Base-by-base conservation (phyloP, 2,888 invertebrate species). In the Linyphia triangularis region DNA sequence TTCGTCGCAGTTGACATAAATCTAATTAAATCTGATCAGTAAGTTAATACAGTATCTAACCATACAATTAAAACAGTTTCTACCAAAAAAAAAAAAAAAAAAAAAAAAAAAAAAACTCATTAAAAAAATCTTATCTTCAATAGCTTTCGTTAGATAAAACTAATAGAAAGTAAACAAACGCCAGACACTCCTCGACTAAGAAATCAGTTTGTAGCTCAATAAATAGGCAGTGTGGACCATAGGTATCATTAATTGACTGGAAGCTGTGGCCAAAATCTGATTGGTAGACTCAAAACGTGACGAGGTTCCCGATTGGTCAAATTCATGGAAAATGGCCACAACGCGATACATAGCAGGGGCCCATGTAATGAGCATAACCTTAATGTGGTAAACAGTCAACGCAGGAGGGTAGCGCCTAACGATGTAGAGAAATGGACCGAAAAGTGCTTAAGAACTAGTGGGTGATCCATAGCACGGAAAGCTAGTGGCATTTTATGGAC, bases 231-330 rank as follows among this genome's bases (percentile, higher is more conserved):
- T 43, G 24, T 5, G 43, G 70, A 73, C 28, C n/a, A 57, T 57
- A 57, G 61, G 24, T 59, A 77, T 9, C 61, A 82, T 72, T 70
- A 70, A 72, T 72, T 82, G 70, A 59, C 40, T 61, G 26, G 61
- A 72, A 57, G 72, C 59, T 67, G 43, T 51, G 57, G n/a, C 67
- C 40, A 10, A 82, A 70, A 82, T 57, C 61, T 82, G 82, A 82
- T 82, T 82, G 72, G 82, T 59, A 40, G 61, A 82, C 70, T 72
- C 43, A 6, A 13, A 19, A 82, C 82, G 82, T 82, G 82, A 72
- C 6, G 4, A n/a, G 51, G 59, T 28, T 82, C 16, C 19, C 10
- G 40, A 82, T 61, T 82, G 82, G 63, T 13, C 57, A 22, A 16
- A 51, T 5, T 33, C 33, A 16, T n/a, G 40, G 81, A 33, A 73